Conservation (phyloP, 2,797 vertebrate genomes). For the Falco cherrug region DNA sequence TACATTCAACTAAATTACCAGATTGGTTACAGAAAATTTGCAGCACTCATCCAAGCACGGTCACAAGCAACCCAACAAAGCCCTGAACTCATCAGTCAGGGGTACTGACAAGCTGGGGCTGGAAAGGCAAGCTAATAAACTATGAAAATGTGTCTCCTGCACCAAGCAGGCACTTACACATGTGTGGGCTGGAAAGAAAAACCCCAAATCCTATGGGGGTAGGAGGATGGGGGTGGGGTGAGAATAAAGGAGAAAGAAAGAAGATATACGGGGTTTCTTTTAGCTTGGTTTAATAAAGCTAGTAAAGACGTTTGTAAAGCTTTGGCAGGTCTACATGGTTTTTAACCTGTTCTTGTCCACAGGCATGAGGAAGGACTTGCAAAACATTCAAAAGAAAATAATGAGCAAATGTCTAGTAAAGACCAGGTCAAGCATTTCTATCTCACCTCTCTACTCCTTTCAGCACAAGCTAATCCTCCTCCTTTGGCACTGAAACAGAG, state of each 20-base stretch:
- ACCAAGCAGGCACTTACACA: background rate
- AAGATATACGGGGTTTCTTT: background rate
- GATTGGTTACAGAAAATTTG: constrained; percentile 30
- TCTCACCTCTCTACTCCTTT: constrained; percentile 42
- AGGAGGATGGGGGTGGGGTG: fast-evolving
- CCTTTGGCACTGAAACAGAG: constrained; percentile 48
- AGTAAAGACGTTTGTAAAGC: background rate
- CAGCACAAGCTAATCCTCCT: constrained; percentile 49
- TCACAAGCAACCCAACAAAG: background rate
- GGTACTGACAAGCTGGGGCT: background rate
- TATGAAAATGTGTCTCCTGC: background rate
- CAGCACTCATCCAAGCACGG: background rate
- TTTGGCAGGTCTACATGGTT: background rate
- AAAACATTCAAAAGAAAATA: constrained; percentile 23
- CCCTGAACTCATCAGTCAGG: background rate
- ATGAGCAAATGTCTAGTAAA: constrained; percentile 2
- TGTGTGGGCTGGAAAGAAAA: background rate
- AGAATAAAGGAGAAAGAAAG: background rate
- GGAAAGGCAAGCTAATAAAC: background rate
- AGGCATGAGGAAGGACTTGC: background rate
- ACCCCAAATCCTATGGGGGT: background rate
- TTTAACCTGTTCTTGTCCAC: constrained; percentile 27
- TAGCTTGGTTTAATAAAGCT: constrained; percentile 10
- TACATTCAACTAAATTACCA: constrained; percentile 23
- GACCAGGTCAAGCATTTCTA: constrained; percentile 14